Percentiles rank a stretch among this genome's conserved stretches.
Conservation (phyloP, 2,113 vertebrate genomes). For the Mirza zaza region DNA sequence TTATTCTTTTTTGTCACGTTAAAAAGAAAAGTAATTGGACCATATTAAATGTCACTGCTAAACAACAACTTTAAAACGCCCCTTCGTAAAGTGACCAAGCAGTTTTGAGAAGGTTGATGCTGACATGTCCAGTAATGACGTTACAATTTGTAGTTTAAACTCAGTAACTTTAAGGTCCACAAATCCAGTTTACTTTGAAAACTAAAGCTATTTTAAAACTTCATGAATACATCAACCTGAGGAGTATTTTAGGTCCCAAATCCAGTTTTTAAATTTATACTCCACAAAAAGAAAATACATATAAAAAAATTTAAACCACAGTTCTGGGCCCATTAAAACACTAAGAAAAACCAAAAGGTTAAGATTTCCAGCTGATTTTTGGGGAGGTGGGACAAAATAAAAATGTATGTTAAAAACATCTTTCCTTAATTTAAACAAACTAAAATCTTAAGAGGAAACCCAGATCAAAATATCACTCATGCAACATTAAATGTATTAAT, state of each 20-base stretch:
- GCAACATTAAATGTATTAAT: conserved; percentile 71
- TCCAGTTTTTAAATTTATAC: conserved; percentile 82
- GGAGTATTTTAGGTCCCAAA: conserved; percentile 83
- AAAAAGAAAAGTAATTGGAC: conserved; percentile 77
- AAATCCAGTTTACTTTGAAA: conserved; percentile 78
- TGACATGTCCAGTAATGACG: conserved; percentile 69
- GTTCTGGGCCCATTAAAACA: conserved; percentile 75
- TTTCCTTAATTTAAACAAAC: conserved; percentile 58
- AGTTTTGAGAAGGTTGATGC: conserved; percentile 58
- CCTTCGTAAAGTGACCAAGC: conserved; percentile 71
- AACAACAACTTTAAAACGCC: conserved; percentile 66
- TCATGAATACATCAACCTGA: conserved; percentile 83
- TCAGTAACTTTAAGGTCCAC: conserved; percentile 72
- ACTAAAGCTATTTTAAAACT: conserved; percentile 77
- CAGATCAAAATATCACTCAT: conserved; percentile 63
- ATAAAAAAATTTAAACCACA: conserved; percentile 68
- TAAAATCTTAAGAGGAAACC: conserved; percentile 68
- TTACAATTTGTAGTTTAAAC: conserved; percentile 60
- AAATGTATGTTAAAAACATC: conserved; percentile 54
- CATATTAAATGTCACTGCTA: conserved; percentile 71
- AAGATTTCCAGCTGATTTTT: conserved; percentile 59
- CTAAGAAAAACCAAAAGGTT: conserved; percentile 43
- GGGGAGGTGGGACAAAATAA: background rate
- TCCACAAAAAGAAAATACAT: conserved; percentile 72
- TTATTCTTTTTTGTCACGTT: conserved; percentile 75